Percentiles rank a stretch among this genome's conserved stretches.
phyloP scores from a whole-genome alignment of 2,888 invertebrate species.

The Neoaliturus tenellus region DNA sequence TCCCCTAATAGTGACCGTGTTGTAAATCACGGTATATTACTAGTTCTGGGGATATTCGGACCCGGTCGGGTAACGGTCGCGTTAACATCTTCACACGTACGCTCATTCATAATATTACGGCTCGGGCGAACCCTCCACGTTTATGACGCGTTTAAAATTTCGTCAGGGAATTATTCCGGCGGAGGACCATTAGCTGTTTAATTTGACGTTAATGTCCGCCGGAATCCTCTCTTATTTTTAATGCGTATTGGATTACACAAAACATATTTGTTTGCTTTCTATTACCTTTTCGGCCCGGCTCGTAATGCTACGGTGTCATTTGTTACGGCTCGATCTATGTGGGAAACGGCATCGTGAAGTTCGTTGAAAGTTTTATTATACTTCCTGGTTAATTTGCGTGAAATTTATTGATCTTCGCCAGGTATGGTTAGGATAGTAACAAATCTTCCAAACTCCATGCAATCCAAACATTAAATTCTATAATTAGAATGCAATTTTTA shows the following conservation, averaged over 20 bases:
- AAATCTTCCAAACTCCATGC: too few relatives aligned
- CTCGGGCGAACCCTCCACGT: background rate
- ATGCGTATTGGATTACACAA: background rate
- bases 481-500: too few relatives aligned
- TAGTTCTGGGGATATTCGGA: conserved; percentile 22
- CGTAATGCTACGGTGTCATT: background rate
- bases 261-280: conserved; percentile 10
- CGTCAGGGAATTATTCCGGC: background rate
- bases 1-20: conserved; percentile 39
- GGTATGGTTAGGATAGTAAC: too few relatives aligned
- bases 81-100: conserved; percentile 46
- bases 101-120: conserved; percentile 31
- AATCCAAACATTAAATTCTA: too few relatives aligned
- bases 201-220: background rate
- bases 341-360: background rate
- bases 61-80: background rate
- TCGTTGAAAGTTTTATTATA: too few relatives aligned
- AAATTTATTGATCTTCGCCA: too few relatives aligned
- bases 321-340: background rate
- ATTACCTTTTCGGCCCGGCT: background rate
- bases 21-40: conserved; percentile 46
- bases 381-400: too few relatives aligned
- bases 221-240: background rate
- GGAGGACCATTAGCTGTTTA: background rate
- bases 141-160: conserved; percentile 25